These are phyloP conservation scores for Ormyrus pomaceus DNA, from an alignment of 2,888 invertebrate genomes.

Conservation along the genomic window DNA sequence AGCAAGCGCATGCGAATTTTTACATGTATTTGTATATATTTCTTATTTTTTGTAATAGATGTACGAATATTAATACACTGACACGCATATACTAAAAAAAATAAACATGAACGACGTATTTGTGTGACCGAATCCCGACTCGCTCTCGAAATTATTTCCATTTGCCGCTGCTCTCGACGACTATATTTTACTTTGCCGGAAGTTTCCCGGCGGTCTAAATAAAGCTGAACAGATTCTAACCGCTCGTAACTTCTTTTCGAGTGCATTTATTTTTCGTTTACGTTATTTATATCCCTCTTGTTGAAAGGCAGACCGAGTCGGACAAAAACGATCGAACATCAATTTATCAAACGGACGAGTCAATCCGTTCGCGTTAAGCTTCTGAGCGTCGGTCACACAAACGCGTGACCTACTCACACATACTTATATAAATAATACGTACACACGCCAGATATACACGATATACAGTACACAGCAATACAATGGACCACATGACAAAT, in stretches of 20 bases:
- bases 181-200: too few relatives aligned
- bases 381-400: constrained; percentile 29
- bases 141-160: neutral
- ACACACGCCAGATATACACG: constrained; percentile 39
- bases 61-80: constrained; percentile 63
- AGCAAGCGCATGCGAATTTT: constrained; percentile 69
- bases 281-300: neutral
- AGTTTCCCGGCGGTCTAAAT: neutral
- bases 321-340: neutral
- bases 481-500: constrained; percentile 43
- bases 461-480: constrained; percentile 28
- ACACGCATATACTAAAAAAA: constrained; percentile 55
- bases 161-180: neutral
- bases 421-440: constrained; percentile 34
- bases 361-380: constrained; percentile 3
- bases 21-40: constrained; percentile 64
- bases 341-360: neutral
- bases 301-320: neutral
- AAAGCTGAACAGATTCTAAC: constrained; percentile 1
- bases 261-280: constrained; percentile 1
- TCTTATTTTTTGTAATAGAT: constrained; percentile 60
- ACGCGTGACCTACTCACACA: constrained; percentile 16
- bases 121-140: constrained; percentile 42
- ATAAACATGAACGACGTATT: constrained; percentile 6
- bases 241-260: too few relatives aligned